Conservation (phyloP, 2,797 vertebrate genomes). For the Tokudaia muenninki region DNA sequence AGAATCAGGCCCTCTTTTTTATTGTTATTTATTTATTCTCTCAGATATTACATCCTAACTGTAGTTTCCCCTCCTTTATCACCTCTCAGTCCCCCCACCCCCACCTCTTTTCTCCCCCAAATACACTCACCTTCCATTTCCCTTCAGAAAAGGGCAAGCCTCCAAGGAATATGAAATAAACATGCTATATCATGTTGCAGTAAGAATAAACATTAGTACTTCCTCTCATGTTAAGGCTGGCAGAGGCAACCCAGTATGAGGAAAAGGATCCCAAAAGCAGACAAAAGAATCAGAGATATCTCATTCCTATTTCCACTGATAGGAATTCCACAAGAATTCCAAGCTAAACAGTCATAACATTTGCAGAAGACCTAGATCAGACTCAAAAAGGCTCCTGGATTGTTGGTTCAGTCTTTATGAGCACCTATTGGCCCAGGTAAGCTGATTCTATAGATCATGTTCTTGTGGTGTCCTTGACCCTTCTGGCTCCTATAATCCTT, state of each 20-base stretch:
- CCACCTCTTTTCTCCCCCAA: neutral
- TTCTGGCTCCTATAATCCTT: neutral
- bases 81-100: neutral
- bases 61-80: neutral
- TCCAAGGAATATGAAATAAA: neutral
- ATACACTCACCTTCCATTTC: neutral
- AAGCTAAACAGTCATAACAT: neutral
- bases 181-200: neutral
- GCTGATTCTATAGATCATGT: neutral
- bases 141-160: neutral
- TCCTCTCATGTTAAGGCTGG: neutral
- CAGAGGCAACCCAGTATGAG: neutral
- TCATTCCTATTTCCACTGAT: neutral
- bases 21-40: neutral
- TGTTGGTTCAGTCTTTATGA: neutral
- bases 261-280: neutral
- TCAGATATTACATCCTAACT: neutral
- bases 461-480: neutral
- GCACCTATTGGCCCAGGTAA: neutral
- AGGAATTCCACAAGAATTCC: neutral
- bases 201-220: neutral
- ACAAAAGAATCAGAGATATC: neutral
- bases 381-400: neutral
- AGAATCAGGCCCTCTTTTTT: neutral
- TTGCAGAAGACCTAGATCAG: neutral